Conservation (phyloP, 30 jellyfish, hydroid and myxozoan genomes). For the Cassiopea andromeda region DNA sequence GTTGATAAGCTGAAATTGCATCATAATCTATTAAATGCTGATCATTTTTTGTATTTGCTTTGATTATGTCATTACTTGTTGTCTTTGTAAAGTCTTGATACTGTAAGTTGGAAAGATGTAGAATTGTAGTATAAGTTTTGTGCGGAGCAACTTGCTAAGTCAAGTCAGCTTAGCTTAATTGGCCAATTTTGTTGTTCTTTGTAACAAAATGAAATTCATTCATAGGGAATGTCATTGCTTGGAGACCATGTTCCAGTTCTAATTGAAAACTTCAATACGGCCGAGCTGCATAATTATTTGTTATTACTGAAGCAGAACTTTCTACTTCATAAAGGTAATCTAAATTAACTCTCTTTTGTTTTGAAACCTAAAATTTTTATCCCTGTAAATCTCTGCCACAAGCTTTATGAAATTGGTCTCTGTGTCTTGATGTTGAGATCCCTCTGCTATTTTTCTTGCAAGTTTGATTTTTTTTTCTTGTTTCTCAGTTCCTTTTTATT, state of each 20-base stretch:
- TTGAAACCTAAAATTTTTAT: background rate
- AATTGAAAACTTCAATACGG: slow-evolving; percentile 41
- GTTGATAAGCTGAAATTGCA: background rate
- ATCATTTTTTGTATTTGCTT: background rate
- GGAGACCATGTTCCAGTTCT: slow-evolving; percentile 68
- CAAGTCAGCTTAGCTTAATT: no score
- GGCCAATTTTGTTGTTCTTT: background rate
- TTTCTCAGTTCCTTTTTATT: no score
- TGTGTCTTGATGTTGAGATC: no score
- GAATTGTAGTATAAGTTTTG: no score
- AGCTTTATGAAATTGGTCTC: no score
- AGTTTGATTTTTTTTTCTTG: no score
- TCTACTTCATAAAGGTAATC: slow-evolving; percentile 46
- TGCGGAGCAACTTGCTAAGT: no score
- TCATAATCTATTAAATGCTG: background rate
- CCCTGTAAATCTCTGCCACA: no score
- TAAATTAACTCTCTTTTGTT: background rate
- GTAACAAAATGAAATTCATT: background rate
- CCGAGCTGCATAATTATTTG: slow-evolving; percentile 56
- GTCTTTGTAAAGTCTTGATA: no score
- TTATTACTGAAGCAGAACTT: slow-evolving; percentile 35
- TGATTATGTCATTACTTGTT: background rate
- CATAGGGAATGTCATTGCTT: slow-evolving; percentile 56
- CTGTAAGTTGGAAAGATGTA: no score
- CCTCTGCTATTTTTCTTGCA: no score